Percentiles rank a stretch among this genome's conserved stretches.
Evolutionary conservation across 2,888 invertebrate species (phyloP).

Genomic region (Papilio elwesi): DNA sequence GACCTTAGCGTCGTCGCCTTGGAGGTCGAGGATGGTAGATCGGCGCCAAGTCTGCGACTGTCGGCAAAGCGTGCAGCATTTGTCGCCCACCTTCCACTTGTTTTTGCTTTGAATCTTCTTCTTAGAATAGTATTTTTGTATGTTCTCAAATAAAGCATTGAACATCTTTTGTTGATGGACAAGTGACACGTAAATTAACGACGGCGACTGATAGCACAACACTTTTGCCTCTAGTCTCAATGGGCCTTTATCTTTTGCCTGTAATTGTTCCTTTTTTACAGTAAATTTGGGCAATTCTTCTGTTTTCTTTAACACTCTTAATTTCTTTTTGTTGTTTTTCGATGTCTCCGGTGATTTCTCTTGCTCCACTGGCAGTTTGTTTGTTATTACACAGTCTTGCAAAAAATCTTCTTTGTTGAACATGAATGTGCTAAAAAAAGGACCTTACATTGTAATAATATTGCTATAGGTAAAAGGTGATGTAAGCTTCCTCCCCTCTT

Average conservation of each 20-base stretch:
- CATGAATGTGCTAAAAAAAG: constrained; percentile 53
- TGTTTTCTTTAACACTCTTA: constrained; percentile 52
- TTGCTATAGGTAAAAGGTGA: no score
- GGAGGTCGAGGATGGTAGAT: constrained; percentile 72
- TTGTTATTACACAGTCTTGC: constrained; percentile 59
- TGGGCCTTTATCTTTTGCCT: constrained; percentile 77
- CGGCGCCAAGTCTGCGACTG: constrained; percentile 87
- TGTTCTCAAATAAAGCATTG: constrained; percentile 73
- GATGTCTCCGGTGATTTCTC: constrained; percentile 42
- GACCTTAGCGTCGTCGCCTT: constrained; percentile 75
- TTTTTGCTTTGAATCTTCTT: constrained; percentile 52
- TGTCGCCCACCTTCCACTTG: constrained; percentile 80
- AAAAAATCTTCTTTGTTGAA: constrained; percentile 59
- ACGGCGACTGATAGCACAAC: constrained; percentile 80
- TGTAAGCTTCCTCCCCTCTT: no score
- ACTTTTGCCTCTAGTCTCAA: constrained; percentile 79
- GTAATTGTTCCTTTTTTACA: constrained; percentile 56
- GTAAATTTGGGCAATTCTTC: constrained; percentile 42
- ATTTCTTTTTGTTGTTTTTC: constrained; percentile 44
- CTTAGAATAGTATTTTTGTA: constrained; percentile 81
- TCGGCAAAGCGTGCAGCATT: constrained; percentile 73
- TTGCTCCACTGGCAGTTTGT: constrained; percentile 57
- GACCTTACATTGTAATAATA: no score
- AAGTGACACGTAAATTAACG: constrained; percentile 85
- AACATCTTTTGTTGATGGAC: constrained; percentile 73